phyloP scores from a whole-genome alignment of 1,140 invertebrate genomes.

The Nebria ingens region DNA sequence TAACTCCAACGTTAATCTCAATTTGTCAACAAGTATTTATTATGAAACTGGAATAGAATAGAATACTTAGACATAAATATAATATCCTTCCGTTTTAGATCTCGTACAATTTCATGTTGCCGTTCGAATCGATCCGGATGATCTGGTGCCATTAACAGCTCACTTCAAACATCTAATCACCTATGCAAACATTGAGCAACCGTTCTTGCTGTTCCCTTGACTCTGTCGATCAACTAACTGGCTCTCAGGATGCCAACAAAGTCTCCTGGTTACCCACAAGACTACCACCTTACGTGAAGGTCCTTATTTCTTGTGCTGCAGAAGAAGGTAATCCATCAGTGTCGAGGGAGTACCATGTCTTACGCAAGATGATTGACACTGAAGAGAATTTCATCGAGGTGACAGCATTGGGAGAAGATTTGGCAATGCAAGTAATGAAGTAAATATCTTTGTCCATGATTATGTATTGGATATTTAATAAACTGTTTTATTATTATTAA shows the following conservation, averaged over 20 bases:
- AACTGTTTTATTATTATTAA: constrained; percentile 27
- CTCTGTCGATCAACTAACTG: constrained; percentile 92
- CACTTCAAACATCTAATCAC: constrained; percentile 91
- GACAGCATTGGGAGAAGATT: constrained; percentile 78
- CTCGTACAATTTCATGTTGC: constrained; percentile 87
- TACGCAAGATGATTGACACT: constrained; percentile 81
- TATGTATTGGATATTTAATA: background rate
- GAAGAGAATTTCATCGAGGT: constrained; percentile 91
- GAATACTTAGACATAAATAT: background rate
- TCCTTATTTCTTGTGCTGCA: constrained; percentile 82
- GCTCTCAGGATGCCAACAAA: constrained; percentile 87
- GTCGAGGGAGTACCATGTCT: constrained; percentile 73
- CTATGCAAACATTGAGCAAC: constrained; percentile 67
- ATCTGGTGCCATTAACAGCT: constrained; percentile 88
- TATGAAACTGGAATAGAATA: no score
- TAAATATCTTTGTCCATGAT: constrained; percentile 27
- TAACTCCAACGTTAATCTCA: constrained; percentile 88
- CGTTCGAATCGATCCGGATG: constrained; percentile 89
- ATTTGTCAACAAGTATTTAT: constrained; percentile 78
- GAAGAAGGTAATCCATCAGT: constrained; percentile 79
- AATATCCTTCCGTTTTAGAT: constrained; percentile 50
- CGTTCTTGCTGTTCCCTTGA: constrained; percentile 81
- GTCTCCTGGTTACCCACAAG: constrained; percentile 92
- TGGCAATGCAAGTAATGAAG: constrained; percentile 88
- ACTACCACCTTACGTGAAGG: constrained; percentile 82